A percentile compares a stretch with the other conserved stretches of the same genome.
These are phyloP conservation scores for Minunthozetes semirufus DNA, from an alignment of 2,888 invertebrate genomes.

Conservation along the genomic window DNA sequence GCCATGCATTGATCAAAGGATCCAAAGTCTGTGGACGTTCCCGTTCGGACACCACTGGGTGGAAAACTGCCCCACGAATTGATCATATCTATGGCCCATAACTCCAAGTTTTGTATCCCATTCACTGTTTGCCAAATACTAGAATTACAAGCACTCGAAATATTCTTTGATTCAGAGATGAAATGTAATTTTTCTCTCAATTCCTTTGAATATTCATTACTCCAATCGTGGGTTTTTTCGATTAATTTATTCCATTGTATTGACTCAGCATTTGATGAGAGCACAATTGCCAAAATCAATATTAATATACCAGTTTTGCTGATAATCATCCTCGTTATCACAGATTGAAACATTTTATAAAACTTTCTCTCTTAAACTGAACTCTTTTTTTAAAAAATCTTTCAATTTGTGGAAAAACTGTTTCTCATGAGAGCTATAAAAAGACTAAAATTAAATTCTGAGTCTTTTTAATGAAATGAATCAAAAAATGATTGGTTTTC, in stretches of 20 bases:
- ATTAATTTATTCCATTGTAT: background rate
- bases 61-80: slow-evolving; percentile 36
- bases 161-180: background rate
- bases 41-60: slow-evolving; percentile 13
- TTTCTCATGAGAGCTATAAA: too few relatives aligned
- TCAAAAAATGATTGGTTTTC: too few relatives aligned
- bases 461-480: too few relatives aligned
- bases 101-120: background rate
- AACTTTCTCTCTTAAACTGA: too few relatives aligned
- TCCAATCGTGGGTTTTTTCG: background rate
- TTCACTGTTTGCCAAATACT: background rate
- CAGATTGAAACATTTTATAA: too few relatives aligned
- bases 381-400: too few relatives aligned
- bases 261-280: background rate
- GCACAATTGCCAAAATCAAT: too few relatives aligned
- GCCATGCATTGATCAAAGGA: slow-evolving; percentile 32
- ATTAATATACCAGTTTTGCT: too few relatives aligned
- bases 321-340: too few relatives aligned
- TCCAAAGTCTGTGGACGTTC: slow-evolving; percentile 22
- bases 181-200: background rate
- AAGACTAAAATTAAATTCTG: too few relatives aligned
- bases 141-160: background rate
- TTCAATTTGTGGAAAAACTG: too few relatives aligned
- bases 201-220: background rate
- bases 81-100: slow-evolving; percentile 1